A percentile compares a stretch with the other conserved stretches of the same genome.
Conservation (phyloP, 2,113 vertebrate genomes). For the Dasypus novemcinctus region DNA sequence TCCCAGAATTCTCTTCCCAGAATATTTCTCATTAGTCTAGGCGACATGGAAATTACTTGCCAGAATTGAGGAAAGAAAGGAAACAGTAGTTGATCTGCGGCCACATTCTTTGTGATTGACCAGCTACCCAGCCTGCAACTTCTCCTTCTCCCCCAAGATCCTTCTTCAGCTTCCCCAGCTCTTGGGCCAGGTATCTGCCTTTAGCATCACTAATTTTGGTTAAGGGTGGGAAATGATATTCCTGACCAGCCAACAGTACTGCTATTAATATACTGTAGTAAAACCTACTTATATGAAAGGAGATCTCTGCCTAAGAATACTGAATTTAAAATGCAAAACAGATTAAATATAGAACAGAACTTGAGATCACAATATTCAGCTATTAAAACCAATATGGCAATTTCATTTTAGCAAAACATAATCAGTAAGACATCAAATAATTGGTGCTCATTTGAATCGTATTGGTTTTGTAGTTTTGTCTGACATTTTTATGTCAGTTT, state of each 20-base stretch:
- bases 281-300: background rate
- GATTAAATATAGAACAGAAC: background rate
- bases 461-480: background rate
- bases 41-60: too few species aligned
- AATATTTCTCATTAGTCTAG: background rate
- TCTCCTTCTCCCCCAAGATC: background rate
- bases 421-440: background rate
- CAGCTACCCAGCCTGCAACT: background rate
- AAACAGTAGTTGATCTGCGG: background rate
- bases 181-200: background rate
- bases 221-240: background rate
- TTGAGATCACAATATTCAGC: background rate
- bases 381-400: background rate
- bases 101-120: background rate
- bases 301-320: background rate
- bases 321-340: conserved; percentile 8
- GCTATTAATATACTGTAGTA: background rate
- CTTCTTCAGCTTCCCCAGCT: background rate
- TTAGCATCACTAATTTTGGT: background rate
- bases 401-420: background rate
- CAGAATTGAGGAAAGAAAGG: too few species aligned
- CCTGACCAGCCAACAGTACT: background rate
- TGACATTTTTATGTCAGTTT: conserved; percentile 17
- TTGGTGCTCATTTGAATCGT: background rate
- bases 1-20: background rate